Evolutionary conservation across 2,797 vertebrate species (phyloP).

Genomic region (Hipposideros larvatus): DNA sequence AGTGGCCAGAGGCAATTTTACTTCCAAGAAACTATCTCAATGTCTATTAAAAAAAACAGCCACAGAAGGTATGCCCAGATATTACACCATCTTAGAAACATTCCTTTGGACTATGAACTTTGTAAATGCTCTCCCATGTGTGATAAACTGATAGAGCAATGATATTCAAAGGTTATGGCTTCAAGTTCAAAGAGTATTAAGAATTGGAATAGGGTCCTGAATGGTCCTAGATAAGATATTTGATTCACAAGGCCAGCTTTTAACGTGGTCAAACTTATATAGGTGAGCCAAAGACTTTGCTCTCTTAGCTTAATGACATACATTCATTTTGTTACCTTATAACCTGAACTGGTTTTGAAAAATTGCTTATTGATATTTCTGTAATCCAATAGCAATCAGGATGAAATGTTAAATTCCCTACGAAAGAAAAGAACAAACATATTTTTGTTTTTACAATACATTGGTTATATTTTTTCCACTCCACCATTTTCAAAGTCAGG

Average conservation of each 20-base stretch:
- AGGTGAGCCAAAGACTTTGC: background rate
- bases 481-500: background rate
- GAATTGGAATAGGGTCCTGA: background rate
- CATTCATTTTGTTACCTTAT: conserved; percentile 21
- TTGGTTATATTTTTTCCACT: background rate
- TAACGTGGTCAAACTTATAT: background rate
- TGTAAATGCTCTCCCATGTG: background rate
- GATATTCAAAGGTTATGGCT: background rate
- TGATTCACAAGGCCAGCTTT: background rate
- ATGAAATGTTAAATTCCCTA: conserved; percentile 22
- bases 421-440: background rate
- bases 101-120: conserved; percentile 54
- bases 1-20: conserved; percentile 25
- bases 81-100: background rate
- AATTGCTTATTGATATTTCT: conserved; percentile 4
- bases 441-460: background rate
- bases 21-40: conserved; percentile 58
- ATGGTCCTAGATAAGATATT: background rate
- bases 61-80: background rate
- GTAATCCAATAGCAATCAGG: background rate
- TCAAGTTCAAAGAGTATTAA: conserved; percentile 38
- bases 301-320: background rate
- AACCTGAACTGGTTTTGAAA: conserved; percentile 19
- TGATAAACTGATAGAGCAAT: background rate
- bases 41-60: background rate